Evolutionary conservation across 2,888 invertebrate genomes (phyloP).

Genomic region (Apamea sordens): DNA sequence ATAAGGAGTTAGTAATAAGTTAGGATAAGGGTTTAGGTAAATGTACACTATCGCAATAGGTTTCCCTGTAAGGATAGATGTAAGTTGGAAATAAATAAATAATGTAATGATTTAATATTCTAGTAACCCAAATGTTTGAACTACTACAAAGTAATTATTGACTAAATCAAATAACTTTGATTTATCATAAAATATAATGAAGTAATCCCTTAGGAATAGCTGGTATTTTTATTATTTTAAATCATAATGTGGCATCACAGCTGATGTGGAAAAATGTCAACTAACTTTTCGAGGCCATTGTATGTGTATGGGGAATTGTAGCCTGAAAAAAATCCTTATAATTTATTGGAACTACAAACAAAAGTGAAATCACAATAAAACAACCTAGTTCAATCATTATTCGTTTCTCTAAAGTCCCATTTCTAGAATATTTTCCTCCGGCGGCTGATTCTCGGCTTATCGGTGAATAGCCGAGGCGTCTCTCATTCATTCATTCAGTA

Average conservation of each 20-base stretch:
- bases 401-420: slow-evolving; percentile 28
- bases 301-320: neutral
- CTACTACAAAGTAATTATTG: neutral
- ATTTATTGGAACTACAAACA: neutral
- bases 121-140: too few species aligned
- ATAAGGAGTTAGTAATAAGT: too few species aligned
- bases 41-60: too few species aligned
- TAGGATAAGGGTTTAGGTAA: too few species aligned
- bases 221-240: neutral
- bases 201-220: neutral
- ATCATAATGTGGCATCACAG: neutral
- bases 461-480: slow-evolving; percentile 53
- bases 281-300: neutral
- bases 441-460: slow-evolving; percentile 56
- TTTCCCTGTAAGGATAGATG: too few species aligned
- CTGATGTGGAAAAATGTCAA: neutral
- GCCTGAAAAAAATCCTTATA: neutral
- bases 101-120: too few species aligned
- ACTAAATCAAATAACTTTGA: neutral
- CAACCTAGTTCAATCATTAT: neutral
- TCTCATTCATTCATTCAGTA: slow-evolving; percentile 65
- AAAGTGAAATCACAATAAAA: neutral
- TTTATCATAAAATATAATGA: neutral
- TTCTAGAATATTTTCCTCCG: slow-evolving; percentile 45
- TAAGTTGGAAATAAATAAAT: too few species aligned